Percentiles rank a stretch among this genome's conserved stretches.
phyloP scores from a whole-genome alignment of 1,140 invertebrate species.

The Linepithema humile region DNA sequence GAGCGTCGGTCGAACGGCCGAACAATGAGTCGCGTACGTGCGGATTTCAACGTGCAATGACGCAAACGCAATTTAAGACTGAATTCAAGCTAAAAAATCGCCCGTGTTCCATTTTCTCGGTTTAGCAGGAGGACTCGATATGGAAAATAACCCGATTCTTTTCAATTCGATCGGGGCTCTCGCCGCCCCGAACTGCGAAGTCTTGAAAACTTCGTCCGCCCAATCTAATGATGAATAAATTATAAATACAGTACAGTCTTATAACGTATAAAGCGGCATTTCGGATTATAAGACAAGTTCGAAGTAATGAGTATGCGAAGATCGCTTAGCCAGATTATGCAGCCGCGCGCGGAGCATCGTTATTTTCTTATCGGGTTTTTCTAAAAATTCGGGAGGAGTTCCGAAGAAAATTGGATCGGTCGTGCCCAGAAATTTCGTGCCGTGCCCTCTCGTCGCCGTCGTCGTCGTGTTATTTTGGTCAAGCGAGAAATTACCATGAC shows the following conservation, averaged over 20 bases:
- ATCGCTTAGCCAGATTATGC: not conserved
- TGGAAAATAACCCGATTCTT: not conserved
- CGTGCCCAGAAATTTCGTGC: constrained; percentile 1
- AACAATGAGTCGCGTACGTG: constrained; percentile 35
- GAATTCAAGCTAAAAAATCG: constrained; percentile 41
- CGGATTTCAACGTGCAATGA: constrained; percentile 40
- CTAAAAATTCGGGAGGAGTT: not conserved
- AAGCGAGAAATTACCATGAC: constrained; percentile 72
- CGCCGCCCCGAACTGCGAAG: not conserved
- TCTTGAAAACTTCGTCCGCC: too few relatives aligned
- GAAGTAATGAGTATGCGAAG: not conserved
- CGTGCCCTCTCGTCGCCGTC: not conserved
- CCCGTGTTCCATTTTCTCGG: not conserved
- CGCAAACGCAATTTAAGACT: constrained; percentile 36
- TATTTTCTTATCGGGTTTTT: constrained; percentile 7
- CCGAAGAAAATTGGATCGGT: constrained; percentile 18
- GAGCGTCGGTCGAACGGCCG: constrained; percentile 34
- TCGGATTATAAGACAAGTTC: not conserved
- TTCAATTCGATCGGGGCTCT: not conserved
- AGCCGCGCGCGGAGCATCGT: not conserved
- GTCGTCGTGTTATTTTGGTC: constrained; percentile 64
- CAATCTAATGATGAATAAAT: too few relatives aligned
- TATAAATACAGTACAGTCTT: too few relatives aligned
- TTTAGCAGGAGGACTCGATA: not conserved
- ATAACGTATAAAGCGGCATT: too few relatives aligned